Conservation (phyloP, 2,113 vertebrate genomes). For the Sturnus vulgaris region DNA sequence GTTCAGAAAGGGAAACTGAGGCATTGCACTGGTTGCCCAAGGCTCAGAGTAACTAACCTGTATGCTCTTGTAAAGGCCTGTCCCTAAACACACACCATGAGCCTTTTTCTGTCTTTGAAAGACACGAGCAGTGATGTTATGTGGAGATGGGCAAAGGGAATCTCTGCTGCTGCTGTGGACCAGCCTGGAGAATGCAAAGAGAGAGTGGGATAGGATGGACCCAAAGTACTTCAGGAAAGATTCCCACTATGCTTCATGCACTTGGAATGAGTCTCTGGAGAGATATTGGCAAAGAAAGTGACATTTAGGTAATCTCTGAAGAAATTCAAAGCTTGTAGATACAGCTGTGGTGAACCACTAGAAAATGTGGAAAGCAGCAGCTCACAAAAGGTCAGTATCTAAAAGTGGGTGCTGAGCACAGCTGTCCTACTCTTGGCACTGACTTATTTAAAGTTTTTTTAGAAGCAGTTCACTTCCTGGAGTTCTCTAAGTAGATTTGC, state of each 20-base stretch:
- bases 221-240: not conserved
- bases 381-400: not conserved
- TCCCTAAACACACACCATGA: not conserved
- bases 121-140: fast-evolving
- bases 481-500: not conserved
- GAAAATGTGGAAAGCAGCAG: not conserved
- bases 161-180: not conserved
- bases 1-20: not conserved
- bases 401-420: not conserved
- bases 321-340: not conserved
- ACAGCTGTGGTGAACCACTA: not conserved
- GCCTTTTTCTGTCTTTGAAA: not conserved
- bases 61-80: not conserved
- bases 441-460: not conserved
- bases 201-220: not conserved
- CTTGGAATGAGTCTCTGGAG: not conserved
- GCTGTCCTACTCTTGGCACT: not conserved
- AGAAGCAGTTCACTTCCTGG: not conserved
- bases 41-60: fast-evolving
- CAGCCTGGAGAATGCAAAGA: not conserved
- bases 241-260: not conserved
- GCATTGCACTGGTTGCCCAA: not conserved
- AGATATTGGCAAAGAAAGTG: not conserved
- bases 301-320: not conserved
- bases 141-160: not conserved